These are phyloP conservation scores for Lasioglossum malachurum DNA, from an alignment of 2,888 invertebrate species.

Conservation along the genomic window DNA sequence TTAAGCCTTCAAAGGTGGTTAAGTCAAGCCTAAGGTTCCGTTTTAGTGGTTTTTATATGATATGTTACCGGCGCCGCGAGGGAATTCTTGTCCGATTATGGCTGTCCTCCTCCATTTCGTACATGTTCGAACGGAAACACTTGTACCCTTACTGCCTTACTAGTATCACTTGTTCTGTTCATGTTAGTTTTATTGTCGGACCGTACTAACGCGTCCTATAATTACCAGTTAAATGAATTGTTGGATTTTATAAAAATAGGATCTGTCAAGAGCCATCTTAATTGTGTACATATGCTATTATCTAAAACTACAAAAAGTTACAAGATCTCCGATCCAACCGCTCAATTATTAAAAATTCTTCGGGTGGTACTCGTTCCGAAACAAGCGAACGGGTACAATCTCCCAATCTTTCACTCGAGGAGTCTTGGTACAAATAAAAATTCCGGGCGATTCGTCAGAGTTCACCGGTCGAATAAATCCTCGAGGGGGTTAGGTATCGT, in stretches of 20 bases:
- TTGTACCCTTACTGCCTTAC: background rate
- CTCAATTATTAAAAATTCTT: background rate
- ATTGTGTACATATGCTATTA: background rate
- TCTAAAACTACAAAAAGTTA: background rate
- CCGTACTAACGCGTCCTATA: background rate
- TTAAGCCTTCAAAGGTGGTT: slow-evolving; percentile 63
- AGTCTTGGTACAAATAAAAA: background rate
- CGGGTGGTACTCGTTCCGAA: background rate
- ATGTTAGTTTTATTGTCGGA: background rate
- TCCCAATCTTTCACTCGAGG: background rate
- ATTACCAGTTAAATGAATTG: background rate
- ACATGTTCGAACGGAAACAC: background rate
- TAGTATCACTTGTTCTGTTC: background rate
- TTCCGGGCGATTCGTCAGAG: background rate
- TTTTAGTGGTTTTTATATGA: slow-evolving; percentile 49
- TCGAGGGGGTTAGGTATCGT: background rate
- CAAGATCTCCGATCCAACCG: background rate
- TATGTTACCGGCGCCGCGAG: slow-evolving; percentile 12
- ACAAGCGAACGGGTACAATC: background rate
- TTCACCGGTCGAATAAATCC: slow-evolving; percentile 1
- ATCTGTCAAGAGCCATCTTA: background rate
- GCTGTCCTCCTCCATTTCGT: background rate
- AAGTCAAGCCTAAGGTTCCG: slow-evolving; percentile 47
- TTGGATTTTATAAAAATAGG: background rate
- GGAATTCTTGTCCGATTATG: slow-evolving; percentile 10